Evolutionary conservation across 2,113 vertebrate species (phyloP).

Genomic region (human (Homo sapiens)): DNA sequence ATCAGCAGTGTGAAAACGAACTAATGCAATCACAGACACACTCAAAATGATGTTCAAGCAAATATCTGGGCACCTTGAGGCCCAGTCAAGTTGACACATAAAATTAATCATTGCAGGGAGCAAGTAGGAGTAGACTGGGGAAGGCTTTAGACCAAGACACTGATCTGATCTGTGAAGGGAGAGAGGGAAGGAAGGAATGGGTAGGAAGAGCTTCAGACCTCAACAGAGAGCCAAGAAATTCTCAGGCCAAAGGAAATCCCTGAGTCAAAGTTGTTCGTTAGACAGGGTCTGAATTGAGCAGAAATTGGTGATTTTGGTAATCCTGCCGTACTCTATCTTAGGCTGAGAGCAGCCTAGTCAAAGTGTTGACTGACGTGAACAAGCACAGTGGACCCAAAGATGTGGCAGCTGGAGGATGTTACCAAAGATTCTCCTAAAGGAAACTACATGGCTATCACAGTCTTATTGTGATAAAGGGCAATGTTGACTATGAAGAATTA

Average conservation of each 20-base stretch:
- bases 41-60: not conserved
- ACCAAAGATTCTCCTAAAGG: not conserved
- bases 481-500: not conserved
- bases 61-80: not conserved
- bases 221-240: too few relatives aligned
- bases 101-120: not conserved
- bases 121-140: not conserved
- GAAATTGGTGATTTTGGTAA: not conserved
- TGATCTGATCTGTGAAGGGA: not conserved
- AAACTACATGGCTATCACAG: not conserved
- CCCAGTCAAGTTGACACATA: not conserved
- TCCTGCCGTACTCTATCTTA: not conserved
- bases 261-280: not conserved
- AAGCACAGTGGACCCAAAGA: too few relatives aligned
- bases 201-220: too few relatives aligned
- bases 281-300: not conserved
- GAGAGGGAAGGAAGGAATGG: not conserved
- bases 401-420: not conserved
- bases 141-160: not conserved
- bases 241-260: not conserved
- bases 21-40: not conserved
- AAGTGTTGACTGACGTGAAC: too few relatives aligned
- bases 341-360: not conserved
- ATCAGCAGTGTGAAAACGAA: too few relatives aligned
- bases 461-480: not conserved